Base-by-base conservation (phyloP, 2,113 vertebrate species). In the Chionodraco myersi region DNA sequence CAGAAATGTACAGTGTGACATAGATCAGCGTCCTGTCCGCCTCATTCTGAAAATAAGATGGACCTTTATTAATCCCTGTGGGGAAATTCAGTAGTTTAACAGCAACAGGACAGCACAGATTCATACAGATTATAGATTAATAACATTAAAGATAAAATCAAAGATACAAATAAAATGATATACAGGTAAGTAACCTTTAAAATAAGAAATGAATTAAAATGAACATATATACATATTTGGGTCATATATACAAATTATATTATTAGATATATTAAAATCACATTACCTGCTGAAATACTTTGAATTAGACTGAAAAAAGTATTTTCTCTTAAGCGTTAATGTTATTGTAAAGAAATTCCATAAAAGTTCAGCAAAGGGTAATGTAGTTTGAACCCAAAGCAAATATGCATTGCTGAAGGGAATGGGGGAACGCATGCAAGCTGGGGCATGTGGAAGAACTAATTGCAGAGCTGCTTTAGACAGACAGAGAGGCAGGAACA, bases 21-120 rank as follows among this genome's bases (percentile, higher is more conserved):
- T 99, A 99, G 89, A 99, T 99, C 91, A 99, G 92, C 0, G 98
- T 99, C 89, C 98, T 96, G 90, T 99, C 98, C 0, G 98, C 98
- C 94, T 99, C 98, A 0, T 98, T 99, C 98, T 99, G 91, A 56
- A 92, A 80, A 12, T 11, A 30, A 30, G 30, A 30, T 30, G 30
- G 30, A 30, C 3, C 30, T 4, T 30, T 30, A 30, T 30, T 30
- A 30, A 30, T 30, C 30, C 30, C 30, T 0, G 30, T 30, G 30
- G 30, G 30, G 30, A 30, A 30, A 30, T 30, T 4, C 30, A 30
- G 3, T 30, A 30, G 30, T 30, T 30, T 30, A 30, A 30, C 30
- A 30, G 30, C 30, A 30, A 30, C 30, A 30, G 30, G 30, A 30
- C 30, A 30, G 30, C 30, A 30, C 30, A 30, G 26, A 26, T 26